Evolutionary conservation across 2,113 vertebrate species (phyloP), one percentile per base, ranked within the genome.

Genomic region (Eulacestoma nigropectus): DNA sequence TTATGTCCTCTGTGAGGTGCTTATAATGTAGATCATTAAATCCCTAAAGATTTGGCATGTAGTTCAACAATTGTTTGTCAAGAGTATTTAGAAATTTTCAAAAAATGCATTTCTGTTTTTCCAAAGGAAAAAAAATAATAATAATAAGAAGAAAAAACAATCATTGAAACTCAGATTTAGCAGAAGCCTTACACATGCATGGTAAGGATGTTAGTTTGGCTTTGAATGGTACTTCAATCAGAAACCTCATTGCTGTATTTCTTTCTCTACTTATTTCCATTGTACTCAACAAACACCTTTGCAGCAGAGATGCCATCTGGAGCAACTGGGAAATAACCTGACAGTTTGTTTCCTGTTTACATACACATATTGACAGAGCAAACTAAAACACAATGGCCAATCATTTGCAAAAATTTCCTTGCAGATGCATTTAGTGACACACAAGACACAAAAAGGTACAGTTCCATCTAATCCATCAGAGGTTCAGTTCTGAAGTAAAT

Each of bases 1-100:
- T 85, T 93, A 80, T 65, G n/a, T 87, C 29, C 30, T 79, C 7
- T 69, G 49, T 74, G 81, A 96, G 33, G 8, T 64, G 39, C 55
- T 94, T 94, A 68, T 56, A 92, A 67, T 60, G 16, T 25, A 81
- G 87, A 97, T 92, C 35, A 67, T 84, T 67, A 91, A 89, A 90
- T 78, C 67, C n/a, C 41, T 42, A 41, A 89, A 89, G 76, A 89
- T 49, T 94, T 96, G 15, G 49, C 53, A 65, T 59, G 77, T n/a
- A 74, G 35, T 76, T 92, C 49, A 92, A 29, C 57, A 73, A 85
- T 44, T 72, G 13, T 49, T 93, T 90, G 35, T 69, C 57, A 76
- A 82, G 32, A 7, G 6, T 18, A 83, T 65, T 64, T 81, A 89
- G 39, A 84, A 83, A 69, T 52, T 41, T 62, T 64, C 41, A 19